Evolutionary conservation across 2,888 invertebrate genomes (phyloP).

Genomic region (Zaprionus lineosus): DNA sequence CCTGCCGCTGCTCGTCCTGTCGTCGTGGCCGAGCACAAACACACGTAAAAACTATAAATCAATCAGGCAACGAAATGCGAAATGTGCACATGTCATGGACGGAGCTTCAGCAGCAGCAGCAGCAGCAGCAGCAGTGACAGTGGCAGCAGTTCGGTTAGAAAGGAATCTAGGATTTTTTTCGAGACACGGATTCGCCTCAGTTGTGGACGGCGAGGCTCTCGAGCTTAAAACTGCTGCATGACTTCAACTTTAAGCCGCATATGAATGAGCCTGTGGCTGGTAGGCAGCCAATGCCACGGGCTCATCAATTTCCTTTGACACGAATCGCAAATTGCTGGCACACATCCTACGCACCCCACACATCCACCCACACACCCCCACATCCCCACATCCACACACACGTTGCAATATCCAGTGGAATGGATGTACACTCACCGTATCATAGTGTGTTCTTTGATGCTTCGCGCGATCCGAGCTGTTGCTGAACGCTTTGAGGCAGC

Average conservation of each 20-base stretch:
- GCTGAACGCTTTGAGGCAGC: slow-evolving; percentile 97
- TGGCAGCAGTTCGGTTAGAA: slow-evolving; percentile 6
- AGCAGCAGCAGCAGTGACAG: too few species aligned
- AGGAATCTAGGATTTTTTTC: slow-evolving; percentile 21
- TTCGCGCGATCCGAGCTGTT: slow-evolving; percentile 99
- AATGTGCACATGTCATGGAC: slow-evolving; percentile 74
- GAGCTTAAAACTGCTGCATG: slow-evolving; percentile 35
- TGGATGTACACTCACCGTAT: slow-evolving; percentile 89
- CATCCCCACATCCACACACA: slow-evolving; percentile 6
- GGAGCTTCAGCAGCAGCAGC: slow-evolving; percentile 25
- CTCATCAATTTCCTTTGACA: slow-evolving; percentile 73
- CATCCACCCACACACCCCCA: slow-evolving; percentile 4
- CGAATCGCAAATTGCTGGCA: slow-evolving; percentile 59
- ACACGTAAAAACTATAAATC: slow-evolving; percentile 70
- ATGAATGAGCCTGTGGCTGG: slow-evolving; percentile 29
- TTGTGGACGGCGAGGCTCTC: slow-evolving; percentile 33
- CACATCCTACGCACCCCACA: slow-evolving; percentile 19
- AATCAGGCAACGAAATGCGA: slow-evolving; percentile 72
- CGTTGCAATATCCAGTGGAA: neutral
- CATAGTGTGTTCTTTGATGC: slow-evolving; percentile 99
- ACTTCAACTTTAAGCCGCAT: slow-evolving; percentile 2
- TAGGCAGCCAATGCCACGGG: slow-evolving; percentile 40
- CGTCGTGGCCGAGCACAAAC: slow-evolving; percentile 32
- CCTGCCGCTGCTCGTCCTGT: neutral
- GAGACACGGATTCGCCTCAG: slow-evolving; percentile 37